Conservation (phyloP, 2,113 vertebrate species). For the Tamias sibiricus region DNA sequence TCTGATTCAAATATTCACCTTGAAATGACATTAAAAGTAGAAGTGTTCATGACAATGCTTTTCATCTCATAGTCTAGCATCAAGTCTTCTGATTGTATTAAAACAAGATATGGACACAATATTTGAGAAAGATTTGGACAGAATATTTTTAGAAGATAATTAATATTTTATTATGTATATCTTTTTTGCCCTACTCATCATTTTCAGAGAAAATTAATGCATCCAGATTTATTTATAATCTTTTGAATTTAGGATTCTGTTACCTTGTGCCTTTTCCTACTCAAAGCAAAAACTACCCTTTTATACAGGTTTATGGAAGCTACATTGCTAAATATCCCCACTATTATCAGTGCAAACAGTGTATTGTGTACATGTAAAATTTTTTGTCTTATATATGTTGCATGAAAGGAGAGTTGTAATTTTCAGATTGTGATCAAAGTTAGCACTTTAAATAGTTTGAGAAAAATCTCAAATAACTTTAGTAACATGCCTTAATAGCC, state of each 20-base stretch:
- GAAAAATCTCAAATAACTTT: constrained; percentile 2
- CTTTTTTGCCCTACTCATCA: not conserved
- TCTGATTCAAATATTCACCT: constrained; percentile 5
- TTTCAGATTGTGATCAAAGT: not conserved
- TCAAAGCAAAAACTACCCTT: constrained; percentile 44
- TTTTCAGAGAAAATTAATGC: not conserved
- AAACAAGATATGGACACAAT: not conserved
- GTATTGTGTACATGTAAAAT: constrained; percentile 3
- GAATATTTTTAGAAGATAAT: not conserved
- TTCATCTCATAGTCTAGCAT: not conserved
- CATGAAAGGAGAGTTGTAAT: constrained; percentile 12
- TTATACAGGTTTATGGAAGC: not conserved
- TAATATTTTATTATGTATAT: not conserved
- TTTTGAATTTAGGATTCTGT: constrained; percentile 20
- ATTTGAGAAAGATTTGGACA: not conserved
- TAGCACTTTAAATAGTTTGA: constrained; percentile 59
- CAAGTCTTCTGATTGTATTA: not conserved
- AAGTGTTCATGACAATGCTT: not conserved
- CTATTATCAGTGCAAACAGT: not conserved
- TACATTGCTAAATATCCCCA: not conserved
- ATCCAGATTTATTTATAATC: not conserved
- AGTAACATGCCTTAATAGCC: constrained; percentile 67
- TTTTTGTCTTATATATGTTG: not conserved
- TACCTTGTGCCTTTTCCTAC: constrained; percentile 51
- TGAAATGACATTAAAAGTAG: not conserved